A percentile compares a stretch with the other conserved stretches of the same genome.
Conservation (phyloP, 2,888 invertebrate genomes). For the Phengaris alcon region DNA sequence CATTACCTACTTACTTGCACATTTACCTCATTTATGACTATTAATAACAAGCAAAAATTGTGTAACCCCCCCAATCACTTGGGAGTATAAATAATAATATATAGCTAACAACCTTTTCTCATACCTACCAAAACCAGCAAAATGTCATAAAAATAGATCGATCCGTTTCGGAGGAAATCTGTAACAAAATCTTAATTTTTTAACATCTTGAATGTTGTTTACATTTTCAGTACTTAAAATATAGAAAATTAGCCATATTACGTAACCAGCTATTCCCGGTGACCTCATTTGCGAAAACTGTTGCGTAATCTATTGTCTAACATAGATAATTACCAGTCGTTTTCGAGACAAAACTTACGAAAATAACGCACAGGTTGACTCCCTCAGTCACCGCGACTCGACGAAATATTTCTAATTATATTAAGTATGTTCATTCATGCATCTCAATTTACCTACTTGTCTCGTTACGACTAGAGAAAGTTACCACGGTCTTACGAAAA, state of each 20-base stretch:
- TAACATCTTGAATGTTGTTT: too few species aligned
- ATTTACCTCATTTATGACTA: neutral
- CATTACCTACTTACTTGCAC: neutral
- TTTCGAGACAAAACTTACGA: conserved; percentile 12
- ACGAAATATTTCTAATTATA: neutral
- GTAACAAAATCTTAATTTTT: too few species aligned
- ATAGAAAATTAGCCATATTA: neutral
- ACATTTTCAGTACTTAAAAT: too few species aligned
- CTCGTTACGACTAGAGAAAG: too few species aligned
- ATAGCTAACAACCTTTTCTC: too few species aligned
- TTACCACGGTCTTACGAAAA: too few species aligned
- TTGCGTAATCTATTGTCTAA: conserved; percentile 17
- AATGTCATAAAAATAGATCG: too few species aligned
- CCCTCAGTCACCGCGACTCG: neutral
- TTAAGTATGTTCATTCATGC: neutral
- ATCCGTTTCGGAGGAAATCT: too few species aligned
- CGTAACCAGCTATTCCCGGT: neutral
- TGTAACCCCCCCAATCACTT: neutral
- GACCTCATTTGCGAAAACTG: conserved; percentile 23
- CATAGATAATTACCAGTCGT: conserved; percentile 17
- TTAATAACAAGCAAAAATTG: too few species aligned
- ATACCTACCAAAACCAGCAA: too few species aligned
- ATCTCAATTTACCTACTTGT: too few species aligned
- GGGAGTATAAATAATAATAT: too few species aligned
- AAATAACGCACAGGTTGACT: conserved; percentile 6